A percentile compares a stretch with the other conserved stretches of the same genome.
Evolutionary conservation across 1,140 invertebrate species (phyloP).

Genomic region (Philotrypesis tridentata): DNA sequence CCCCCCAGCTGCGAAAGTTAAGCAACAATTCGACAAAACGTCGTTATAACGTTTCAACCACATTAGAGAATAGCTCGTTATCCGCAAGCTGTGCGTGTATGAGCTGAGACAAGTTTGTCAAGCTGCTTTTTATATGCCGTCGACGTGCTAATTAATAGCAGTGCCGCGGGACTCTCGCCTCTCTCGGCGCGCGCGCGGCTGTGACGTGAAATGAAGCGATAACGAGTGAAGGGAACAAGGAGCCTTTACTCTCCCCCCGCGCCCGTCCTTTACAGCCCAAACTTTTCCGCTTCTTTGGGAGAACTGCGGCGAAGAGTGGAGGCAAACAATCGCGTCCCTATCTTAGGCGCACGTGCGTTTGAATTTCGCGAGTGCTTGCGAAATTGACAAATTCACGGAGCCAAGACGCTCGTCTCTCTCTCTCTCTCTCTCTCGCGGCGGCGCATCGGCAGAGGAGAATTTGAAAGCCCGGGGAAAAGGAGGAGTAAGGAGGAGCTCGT

Average conservation of each 20-base stretch:
- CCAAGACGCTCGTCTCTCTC: neutral
- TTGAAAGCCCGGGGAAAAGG: neutral
- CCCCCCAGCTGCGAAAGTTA: too few relatives aligned
- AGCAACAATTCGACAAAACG: too few relatives aligned
- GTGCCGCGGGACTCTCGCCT: neutral
- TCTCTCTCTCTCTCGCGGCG: neutral
- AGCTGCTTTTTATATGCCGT: neutral
- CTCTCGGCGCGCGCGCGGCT: neutral
- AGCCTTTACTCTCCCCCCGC: too few relatives aligned
- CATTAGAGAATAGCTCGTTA: neutral
- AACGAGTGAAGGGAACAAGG: slow-evolving; percentile 6
- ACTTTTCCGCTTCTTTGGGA: slow-evolving; percentile 24
- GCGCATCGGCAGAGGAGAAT: neutral
- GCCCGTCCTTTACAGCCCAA: neutral
- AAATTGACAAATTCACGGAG: slow-evolving; percentile 20
- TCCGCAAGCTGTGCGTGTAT: neutral
- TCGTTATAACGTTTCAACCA: too few relatives aligned
- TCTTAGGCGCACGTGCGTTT: slow-evolving; percentile 27
- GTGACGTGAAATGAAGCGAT: slow-evolving; percentile 23
- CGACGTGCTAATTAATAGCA: neutral
- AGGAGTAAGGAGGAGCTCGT: neutral
- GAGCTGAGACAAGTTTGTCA: too few relatives aligned
- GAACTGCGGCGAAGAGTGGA: slow-evolving; percentile 2
- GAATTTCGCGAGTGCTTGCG: slow-evolving; percentile 25
- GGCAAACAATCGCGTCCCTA: slow-evolving; percentile 20